Conservation (phyloP, 2,797 vertebrate genomes). For the Labeo calbasu region DNA sequence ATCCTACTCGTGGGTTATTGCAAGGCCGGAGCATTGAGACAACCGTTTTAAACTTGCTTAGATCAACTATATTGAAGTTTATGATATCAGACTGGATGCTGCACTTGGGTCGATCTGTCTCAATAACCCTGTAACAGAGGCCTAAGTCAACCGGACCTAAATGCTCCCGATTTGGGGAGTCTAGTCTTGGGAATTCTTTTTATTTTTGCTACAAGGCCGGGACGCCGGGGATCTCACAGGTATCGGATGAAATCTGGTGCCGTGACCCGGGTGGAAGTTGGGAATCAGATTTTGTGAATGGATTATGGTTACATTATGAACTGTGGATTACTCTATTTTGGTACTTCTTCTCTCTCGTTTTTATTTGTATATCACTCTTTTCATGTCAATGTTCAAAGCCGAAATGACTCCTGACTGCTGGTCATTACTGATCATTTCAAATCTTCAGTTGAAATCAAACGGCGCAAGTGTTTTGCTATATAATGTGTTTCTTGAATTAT, state of each 20-base stretch:
- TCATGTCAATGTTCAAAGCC: neutral
- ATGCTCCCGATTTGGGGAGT: neutral
- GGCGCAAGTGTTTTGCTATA: constrained; percentile 30
- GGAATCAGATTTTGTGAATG: constrained; percentile 8
- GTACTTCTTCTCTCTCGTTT: constrained; percentile 14
- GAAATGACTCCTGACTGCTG: neutral
- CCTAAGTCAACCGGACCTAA: constrained; percentile 13
- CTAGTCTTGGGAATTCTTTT: neutral
- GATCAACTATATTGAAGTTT: constrained; percentile 33
- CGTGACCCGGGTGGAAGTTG: constrained; percentile 27
- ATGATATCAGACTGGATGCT: constrained; percentile 43
- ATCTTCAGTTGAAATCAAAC: neutral
- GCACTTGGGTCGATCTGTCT: constrained; percentile 14
- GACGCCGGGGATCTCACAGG: neutral
- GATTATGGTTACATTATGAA: constrained; percentile 25
- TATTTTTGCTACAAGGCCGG: neutral
- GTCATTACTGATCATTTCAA: constrained; percentile 8
- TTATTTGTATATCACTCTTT: constrained; percentile 25
- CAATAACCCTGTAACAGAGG: constrained; percentile 11
- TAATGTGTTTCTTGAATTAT: constrained; percentile 18
- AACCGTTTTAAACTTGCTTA: constrained; percentile 74
- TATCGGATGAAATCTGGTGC: constrained; percentile 21
- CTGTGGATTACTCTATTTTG: constrained; percentile 31
- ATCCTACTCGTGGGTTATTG: constrained; percentile 1
- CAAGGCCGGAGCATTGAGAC: constrained; percentile 58